Percentiles rank a stretch among this genome's conserved stretches.
phyloP scores from a whole-genome alignment of 2,888 invertebrate species.

The Baccha elongata region DNA sequence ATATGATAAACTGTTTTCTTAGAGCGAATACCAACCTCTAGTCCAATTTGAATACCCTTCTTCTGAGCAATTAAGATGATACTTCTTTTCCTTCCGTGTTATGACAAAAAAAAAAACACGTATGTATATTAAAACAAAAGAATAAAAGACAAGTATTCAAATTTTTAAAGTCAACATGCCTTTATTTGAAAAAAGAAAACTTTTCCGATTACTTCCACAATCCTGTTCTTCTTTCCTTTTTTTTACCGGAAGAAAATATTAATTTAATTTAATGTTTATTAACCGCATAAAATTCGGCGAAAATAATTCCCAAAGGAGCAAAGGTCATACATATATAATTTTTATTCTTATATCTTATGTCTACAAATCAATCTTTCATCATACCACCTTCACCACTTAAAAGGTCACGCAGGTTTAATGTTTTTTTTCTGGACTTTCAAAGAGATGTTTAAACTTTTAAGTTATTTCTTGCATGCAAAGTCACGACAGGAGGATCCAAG shows the following conservation, averaged over 20 bases:
- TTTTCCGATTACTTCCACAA: too few relatives aligned
- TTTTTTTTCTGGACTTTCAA: slow-evolving; percentile 30
- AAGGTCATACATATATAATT: slow-evolving; percentile 26
- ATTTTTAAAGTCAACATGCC: too few relatives aligned
- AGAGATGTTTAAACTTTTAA: slow-evolving; percentile 45
- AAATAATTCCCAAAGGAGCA: neutral
- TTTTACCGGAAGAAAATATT: slow-evolving; percentile 10
- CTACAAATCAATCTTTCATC: neutral
- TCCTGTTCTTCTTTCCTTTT: too few relatives aligned
- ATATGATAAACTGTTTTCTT: too few relatives aligned
- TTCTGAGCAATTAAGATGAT: too few relatives aligned
- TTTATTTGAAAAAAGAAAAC: too few relatives aligned
- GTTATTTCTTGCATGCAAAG: slow-evolving; percentile 46
- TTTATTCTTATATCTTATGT: slow-evolving; percentile 15
- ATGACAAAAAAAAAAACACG: too few relatives aligned
- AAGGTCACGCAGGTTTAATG: neutral
- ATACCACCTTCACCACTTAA: slow-evolving; percentile 6
- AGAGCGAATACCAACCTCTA: too few relatives aligned
- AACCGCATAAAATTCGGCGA: slow-evolving; percentile 13
- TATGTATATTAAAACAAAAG: too few relatives aligned
- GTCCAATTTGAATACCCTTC: too few relatives aligned
- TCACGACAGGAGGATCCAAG: slow-evolving; percentile 25
- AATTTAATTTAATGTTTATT: slow-evolving; percentile 9
- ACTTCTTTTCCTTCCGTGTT: too few relatives aligned
- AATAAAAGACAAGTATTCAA: too few relatives aligned